These are phyloP conservation scores for Formicarius rufipectus DNA, from an alignment of 2,113 vertebrate species.

Conservation along the genomic window DNA sequence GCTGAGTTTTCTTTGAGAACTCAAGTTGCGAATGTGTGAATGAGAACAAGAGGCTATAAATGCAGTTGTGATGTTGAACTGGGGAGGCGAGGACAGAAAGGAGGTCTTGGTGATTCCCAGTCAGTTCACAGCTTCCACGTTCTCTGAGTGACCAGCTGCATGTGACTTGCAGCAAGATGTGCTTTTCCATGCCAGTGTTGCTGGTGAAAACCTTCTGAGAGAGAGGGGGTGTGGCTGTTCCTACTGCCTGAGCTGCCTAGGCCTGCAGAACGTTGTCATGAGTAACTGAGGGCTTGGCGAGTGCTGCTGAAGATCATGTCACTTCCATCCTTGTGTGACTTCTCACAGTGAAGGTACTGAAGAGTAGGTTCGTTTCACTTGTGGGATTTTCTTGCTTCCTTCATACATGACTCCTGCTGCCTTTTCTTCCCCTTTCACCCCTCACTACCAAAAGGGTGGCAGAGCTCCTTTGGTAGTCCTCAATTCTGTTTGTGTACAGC, in stretches of 20 bases:
- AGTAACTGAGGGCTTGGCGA: neutral
- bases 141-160: neutral
- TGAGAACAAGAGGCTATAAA: neutral
- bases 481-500: neutral
- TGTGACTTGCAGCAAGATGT: neutral
- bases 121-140: neutral
- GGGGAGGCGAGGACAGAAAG: neutral
- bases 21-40: neutral
- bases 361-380: neutral
- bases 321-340: neutral
- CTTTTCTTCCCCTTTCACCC: neutral
- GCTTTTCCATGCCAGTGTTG: neutral
- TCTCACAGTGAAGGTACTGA: neutral
- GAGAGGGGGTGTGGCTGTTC: neutral
- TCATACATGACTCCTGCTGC: neutral
- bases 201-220: neutral
- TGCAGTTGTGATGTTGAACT: neutral
- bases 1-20: neutral
- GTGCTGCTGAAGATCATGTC: neutral
- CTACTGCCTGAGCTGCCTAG: neutral
- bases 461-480: neutral
- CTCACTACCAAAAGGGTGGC: neutral
- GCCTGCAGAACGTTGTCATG: rapidly evolving
- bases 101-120: neutral
- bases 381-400: neutral